These are phyloP conservation scores for Torymus aiolomorphi DNA, from an alignment of 2,888 invertebrate genomes.

Conservation along the genomic window DNA sequence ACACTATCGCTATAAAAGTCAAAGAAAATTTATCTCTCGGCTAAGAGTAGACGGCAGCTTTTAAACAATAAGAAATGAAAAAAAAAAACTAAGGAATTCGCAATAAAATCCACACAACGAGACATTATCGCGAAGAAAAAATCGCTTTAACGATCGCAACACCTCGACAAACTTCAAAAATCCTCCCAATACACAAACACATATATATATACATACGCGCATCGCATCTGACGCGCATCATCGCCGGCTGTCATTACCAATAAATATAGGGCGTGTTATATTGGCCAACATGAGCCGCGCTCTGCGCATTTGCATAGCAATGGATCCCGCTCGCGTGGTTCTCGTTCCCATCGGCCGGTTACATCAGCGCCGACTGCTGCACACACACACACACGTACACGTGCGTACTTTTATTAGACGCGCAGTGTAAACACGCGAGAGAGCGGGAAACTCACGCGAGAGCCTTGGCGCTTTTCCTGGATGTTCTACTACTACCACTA, in stretches of 20 bases:
- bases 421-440: conserved; percentile 25
- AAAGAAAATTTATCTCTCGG: too few relatives aligned
- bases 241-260: conserved; percentile 27
- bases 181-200: too few relatives aligned
- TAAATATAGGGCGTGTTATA: conserved; percentile 64
- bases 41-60: too few relatives aligned
- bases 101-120: too few relatives aligned
- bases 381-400: too few relatives aligned
- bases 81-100: too few relatives aligned
- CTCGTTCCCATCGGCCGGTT: conserved; percentile 50
- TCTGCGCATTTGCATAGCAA: conserved; percentile 65
- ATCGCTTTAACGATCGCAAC: too few relatives aligned
- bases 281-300: conserved; percentile 56
- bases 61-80: too few relatives aligned
- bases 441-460: not conserved
- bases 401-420: conserved; percentile 37
- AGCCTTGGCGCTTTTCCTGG: conserved; percentile 49
- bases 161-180: too few relatives aligned
- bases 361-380: conserved; percentile 38
- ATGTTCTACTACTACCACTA: not conserved
- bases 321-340: conserved; percentile 55
- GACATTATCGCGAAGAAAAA: too few relatives aligned
- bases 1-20: too few relatives aligned
- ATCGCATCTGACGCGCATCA: not conserved
- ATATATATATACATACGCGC: too few relatives aligned